Percentiles rank a stretch among this genome's conserved stretches.
Evolutionary conservation across 2,113 vertebrate genomes (phyloP).

Genomic region (Chrysemys picta): DNA sequence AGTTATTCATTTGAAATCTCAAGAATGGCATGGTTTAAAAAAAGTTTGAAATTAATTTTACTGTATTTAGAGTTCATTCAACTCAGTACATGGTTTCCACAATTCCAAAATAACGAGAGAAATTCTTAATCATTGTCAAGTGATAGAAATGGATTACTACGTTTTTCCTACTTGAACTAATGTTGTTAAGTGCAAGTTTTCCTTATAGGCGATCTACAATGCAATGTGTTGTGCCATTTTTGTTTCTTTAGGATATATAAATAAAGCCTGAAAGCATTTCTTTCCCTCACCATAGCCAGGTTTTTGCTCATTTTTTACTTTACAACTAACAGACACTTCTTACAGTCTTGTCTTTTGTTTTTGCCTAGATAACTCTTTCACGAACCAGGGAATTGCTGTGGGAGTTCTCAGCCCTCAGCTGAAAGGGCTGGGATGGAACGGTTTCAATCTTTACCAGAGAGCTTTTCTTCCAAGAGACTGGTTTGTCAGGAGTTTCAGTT

Average conservation of each 20-base stretch:
- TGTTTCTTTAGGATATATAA: not conserved
- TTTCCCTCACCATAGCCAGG: not conserved
- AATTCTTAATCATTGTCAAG: not conserved
- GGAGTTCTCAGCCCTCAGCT: not conserved
- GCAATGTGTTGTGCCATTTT: not conserved
- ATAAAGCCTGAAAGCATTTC: not conserved
- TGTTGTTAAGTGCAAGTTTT: not conserved
- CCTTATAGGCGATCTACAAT: not conserved
- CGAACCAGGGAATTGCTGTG: not conserved
- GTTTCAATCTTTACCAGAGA: not conserved
- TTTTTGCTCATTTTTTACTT: not conserved
- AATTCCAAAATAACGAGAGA: not conserved
- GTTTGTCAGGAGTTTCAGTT: not conserved
- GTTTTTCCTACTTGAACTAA: not conserved
- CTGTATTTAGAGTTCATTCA: not conserved
- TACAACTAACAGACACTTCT: not conserved
- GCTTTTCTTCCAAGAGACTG: not conserved
- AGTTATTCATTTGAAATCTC: not conserved
- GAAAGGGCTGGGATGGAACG: not conserved
- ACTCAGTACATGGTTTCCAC: not conserved
- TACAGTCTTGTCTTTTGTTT: not conserved
- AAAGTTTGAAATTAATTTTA: not conserved
- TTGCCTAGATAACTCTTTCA: not conserved
- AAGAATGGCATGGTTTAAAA: not conserved
- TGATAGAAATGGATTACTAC: not conserved